phyloP scores from a whole-genome alignment of 2,113 vertebrate species.

The Malurus melanocephalus region DNA sequence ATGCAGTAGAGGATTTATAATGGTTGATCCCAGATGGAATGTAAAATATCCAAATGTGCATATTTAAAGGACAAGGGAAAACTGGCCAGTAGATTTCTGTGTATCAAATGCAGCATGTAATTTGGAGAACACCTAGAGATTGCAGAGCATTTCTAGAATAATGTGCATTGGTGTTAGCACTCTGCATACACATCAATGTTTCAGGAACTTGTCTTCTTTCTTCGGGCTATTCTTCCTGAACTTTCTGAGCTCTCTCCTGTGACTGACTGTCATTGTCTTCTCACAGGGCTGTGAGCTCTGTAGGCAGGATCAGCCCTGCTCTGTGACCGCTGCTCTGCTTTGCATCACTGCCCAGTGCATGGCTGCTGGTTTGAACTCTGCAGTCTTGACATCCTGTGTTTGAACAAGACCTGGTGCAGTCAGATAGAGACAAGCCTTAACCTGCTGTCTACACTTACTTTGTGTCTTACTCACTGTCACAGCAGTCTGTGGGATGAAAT shows the following conservation, averaged over 20 bases:
- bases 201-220: not conserved
- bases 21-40: constrained; percentile 11
- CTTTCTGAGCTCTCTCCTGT: not conserved
- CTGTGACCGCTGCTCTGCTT: not conserved
- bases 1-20: not conserved
- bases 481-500: not conserved
- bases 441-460: not conserved
- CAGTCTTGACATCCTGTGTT: not conserved
- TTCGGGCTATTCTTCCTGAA: not conserved
- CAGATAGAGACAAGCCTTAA: not conserved
- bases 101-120: not conserved
- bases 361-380: constrained; percentile 18
- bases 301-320: not conserved
- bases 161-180: not conserved
- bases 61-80: not conserved
- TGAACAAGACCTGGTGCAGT: not conserved
- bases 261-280: not conserved
- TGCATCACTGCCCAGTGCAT: not conserved
- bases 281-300: not conserved
- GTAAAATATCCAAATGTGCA: not conserved
- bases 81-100: not conserved
- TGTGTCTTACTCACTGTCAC: not conserved
- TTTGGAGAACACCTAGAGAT: not conserved
- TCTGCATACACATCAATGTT: not conserved
- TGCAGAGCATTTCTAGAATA: not conserved